phyloP scores from a whole-genome alignment of 2,797 vertebrate genomes.

The Picus viridis region DNA sequence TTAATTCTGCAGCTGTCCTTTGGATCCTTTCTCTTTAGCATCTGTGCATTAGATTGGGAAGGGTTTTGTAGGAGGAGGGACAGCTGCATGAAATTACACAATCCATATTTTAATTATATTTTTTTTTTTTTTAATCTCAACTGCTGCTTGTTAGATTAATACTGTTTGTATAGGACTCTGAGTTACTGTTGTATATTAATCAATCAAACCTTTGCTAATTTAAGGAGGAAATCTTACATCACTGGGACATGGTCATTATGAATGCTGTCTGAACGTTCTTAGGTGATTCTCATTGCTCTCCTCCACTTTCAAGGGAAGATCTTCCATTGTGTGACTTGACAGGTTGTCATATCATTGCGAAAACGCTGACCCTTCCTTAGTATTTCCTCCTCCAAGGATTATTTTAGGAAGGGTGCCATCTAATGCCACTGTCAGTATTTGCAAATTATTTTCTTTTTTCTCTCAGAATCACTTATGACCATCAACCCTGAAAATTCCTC shows the following conservation, averaged over 20 bases:
- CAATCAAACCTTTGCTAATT: neutral
- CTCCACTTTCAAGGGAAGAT: neutral
- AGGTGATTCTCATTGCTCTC: neutral
- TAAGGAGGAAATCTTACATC: neutral
- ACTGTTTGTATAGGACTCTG: neutral
- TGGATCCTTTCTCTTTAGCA: neutral
- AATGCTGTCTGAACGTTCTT: neutral
- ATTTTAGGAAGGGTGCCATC: neutral
- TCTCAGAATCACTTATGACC: neutral
- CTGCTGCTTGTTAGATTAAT: neutral
- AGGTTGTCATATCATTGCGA: neutral
- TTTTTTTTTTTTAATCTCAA: neutral
- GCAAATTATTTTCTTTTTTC: neutral
- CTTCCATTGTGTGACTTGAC: neutral
- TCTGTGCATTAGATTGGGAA: neutral
- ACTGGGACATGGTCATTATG: neutral
- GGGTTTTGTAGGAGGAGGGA: neutral
- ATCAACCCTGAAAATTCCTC: neutral
- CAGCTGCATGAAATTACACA: neutral
- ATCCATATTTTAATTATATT: neutral
- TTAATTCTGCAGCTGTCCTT: neutral
- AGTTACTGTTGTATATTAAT: neutral
- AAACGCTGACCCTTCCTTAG: neutral
- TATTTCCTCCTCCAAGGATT: neutral
- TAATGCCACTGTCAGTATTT: neutral